A percentile compares a stretch with the other conserved stretches of the same genome.
These are phyloP conservation scores for Cyphomyrmex costatus DNA, from an alignment of 1,140 invertebrate genomes.

Conservation along the genomic window DNA sequence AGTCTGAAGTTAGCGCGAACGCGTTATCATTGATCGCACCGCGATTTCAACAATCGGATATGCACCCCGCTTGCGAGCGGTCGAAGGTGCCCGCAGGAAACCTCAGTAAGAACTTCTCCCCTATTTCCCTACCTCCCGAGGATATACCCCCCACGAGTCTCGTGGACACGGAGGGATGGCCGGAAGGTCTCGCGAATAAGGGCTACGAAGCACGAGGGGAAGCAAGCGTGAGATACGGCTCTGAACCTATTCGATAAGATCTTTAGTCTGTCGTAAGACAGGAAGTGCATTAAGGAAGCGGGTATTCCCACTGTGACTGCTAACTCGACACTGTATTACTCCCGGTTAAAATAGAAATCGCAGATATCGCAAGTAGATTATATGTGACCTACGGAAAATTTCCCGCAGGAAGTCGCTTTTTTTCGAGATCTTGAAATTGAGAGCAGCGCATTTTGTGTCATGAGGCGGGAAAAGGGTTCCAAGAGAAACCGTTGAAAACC, in stretches of 20 bases:
- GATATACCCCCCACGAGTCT: constrained; percentile 66
- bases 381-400: constrained; percentile 39
- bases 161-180: constrained; percentile 73
- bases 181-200: constrained; percentile 69
- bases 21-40: constrained; percentile 51
- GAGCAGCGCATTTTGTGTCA: neutral
- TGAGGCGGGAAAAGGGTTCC: neutral
- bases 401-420: constrained; percentile 26
- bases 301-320: constrained; percentile 56
- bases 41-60: constrained; percentile 61
- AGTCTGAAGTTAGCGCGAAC: constrained; percentile 23
- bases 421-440: constrained; percentile 38
- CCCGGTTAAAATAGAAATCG: constrained; percentile 24
- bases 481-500: neutral
- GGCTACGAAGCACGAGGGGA: constrained; percentile 65
- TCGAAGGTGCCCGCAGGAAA: constrained; percentile 50
- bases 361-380: constrained; percentile 42
- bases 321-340: constrained; percentile 56
- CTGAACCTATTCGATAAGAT: constrained; percentile 69
- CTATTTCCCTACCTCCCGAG: constrained; percentile 54
- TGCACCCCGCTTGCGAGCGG: constrained; percentile 40
- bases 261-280: constrained; percentile 64
- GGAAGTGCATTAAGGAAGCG: constrained; percentile 71
- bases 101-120: constrained; percentile 61
- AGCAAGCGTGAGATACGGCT: constrained; percentile 71